Evolutionary conservation across 1,140 invertebrate species (phyloP).

Genomic region (Proctacanthus coquilletti): DNA sequence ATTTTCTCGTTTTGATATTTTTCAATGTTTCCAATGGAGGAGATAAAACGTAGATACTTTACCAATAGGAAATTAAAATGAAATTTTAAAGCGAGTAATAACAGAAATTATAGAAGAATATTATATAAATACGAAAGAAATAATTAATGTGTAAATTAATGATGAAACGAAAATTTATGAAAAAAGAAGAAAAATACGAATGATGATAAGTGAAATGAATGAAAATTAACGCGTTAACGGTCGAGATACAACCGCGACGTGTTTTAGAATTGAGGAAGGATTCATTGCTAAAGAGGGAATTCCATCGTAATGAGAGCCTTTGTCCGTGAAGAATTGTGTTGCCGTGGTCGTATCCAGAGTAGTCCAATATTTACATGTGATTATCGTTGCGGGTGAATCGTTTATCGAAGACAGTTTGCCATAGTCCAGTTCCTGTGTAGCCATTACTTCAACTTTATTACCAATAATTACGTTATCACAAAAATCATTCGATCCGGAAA

Average conservation of each 20-base stretch:
- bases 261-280: conserved; percentile 8
- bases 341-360: conserved; percentile 3
- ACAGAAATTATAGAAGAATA: too few species aligned
- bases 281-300: conserved; percentile 5
- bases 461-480: not conserved
- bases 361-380: conserved; percentile 13
- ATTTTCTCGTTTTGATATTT: too few species aligned
- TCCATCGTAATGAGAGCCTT: conserved; percentile 6
- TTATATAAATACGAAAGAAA: too few species aligned
- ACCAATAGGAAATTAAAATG: too few species aligned
- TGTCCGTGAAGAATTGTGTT: conserved; percentile 5
- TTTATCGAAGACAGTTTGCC: not conserved
- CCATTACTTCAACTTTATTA: conserved; percentile 1
- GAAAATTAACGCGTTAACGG: conserved; percentile 13
- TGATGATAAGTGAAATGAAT: not conserved
- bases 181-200: not conserved
- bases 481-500: not conserved
- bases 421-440: not conserved
- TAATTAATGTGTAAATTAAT: too few species aligned
- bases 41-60: too few species aligned
- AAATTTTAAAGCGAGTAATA: too few species aligned
- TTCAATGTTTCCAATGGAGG: too few species aligned
- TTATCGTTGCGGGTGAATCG: conserved; percentile 8
- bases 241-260: conserved; percentile 10
- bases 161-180: too few species aligned